phyloP scores from a whole-genome alignment of 2,113 vertebrate species.

The Hippocampus zosterae region DNA sequence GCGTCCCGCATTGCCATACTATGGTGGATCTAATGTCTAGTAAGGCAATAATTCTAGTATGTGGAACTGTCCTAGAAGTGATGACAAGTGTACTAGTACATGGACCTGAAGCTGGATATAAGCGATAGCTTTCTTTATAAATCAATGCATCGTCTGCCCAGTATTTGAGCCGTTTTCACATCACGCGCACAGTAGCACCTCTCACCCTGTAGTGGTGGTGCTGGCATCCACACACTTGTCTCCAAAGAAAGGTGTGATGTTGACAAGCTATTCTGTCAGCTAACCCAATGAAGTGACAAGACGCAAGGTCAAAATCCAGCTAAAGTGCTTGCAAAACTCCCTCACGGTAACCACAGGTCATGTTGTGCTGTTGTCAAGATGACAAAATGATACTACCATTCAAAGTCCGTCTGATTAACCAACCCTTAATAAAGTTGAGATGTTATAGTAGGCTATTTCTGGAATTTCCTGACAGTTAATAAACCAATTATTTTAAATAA shows the following conservation, averaged over 20 bases:
- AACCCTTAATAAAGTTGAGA: too few relatives aligned
- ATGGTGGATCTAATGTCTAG: too few relatives aligned
- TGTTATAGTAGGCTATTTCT: not conserved
- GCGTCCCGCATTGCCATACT: too few relatives aligned
- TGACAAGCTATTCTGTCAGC: constrained; percentile 6
- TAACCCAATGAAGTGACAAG: constrained; percentile 23
- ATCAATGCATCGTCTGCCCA: not conserved
- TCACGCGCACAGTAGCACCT: constrained; percentile 36
- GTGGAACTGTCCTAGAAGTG: too few relatives aligned
- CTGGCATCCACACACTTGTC: not conserved
- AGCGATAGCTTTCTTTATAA: not conserved
- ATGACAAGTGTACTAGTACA: not conserved
- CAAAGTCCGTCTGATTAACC: too few relatives aligned
- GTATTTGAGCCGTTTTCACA: not conserved
- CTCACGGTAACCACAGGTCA: not conserved
- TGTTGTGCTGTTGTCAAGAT: not conserved
- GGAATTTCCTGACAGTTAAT: not conserved
- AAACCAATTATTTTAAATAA: not conserved
- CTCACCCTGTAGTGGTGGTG: not conserved
- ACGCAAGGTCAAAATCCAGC: constrained; percentile 8
- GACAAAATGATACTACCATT: not conserved
- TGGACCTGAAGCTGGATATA: too few relatives aligned
- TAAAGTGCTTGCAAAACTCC: not conserved
- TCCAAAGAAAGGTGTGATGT: constrained; percentile 46
- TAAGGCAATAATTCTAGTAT: too few relatives aligned